These are phyloP conservation scores for Isaurus tuberculatus DNA, from an alignment of 92 coral and sea anemone genomes.

Conservation along the genomic window DNA sequence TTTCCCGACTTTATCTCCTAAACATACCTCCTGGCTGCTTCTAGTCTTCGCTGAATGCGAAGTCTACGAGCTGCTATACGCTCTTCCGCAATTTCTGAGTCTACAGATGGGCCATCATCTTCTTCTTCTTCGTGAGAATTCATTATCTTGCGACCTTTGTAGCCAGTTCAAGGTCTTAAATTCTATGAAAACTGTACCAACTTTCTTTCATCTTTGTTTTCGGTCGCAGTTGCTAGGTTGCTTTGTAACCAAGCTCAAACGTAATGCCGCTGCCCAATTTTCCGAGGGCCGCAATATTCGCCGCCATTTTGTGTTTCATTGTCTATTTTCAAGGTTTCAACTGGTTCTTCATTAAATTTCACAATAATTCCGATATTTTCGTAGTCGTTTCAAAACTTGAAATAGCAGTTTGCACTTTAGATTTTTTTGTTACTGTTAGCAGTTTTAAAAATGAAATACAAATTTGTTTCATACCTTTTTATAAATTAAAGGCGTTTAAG, in stretches of 20 bases:
- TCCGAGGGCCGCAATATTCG: slow-evolving; percentile 15
- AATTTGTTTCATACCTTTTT: not conserved
- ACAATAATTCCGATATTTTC: no score
- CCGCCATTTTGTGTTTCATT: not conserved
- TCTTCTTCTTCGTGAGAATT: slow-evolving; percentile 95
- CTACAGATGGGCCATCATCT: slow-evolving; percentile 98
- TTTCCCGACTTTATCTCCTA: no score
- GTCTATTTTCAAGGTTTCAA: no score
- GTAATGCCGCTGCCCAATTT: slow-evolving; percentile 34
- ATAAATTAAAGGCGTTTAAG: not conserved
- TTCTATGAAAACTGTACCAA: not conserved
- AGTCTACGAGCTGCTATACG: slow-evolving; percentile 97
- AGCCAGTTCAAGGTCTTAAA: not conserved
- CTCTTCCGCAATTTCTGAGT: slow-evolving; percentile 90
- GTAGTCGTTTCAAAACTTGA: no score
- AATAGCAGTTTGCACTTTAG: no score
- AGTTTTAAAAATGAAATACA: no score
- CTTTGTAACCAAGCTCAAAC: slow-evolving; percentile 38
- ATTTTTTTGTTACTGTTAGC: no score
- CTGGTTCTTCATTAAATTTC: no score
- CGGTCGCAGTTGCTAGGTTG: slow-evolving; percentile 41
- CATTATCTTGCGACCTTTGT: slow-evolving; percentile 51
- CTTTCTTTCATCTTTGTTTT: slow-evolving; percentile 58
- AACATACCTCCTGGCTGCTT: slow-evolving; percentile 91
- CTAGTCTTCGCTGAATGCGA: slow-evolving; percentile 93